These are phyloP conservation scores for Hymenochirus boettgeri DNA, from an alignment of 2,113 vertebrate species.

Conservation along the genomic window DNA sequence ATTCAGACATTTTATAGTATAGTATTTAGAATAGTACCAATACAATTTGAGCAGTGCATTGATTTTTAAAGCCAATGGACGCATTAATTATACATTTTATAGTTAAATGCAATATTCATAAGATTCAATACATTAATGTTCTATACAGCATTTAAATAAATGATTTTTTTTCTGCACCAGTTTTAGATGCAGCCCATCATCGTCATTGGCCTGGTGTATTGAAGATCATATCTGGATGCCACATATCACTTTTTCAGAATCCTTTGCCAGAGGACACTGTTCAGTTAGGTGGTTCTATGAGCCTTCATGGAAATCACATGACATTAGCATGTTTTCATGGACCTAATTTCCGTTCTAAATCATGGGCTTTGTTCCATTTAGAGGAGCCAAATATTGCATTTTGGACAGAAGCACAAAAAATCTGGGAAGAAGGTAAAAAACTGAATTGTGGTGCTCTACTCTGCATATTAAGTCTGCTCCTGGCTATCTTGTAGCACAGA, in stretches of 20 bases:
- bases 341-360: slow-evolving; percentile 96
- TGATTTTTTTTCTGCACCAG: slow-evolving; percentile 61
- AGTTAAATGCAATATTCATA: too few relatives aligned
- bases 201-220: slow-evolving; percentile 94
- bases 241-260: slow-evolving; percentile 95
- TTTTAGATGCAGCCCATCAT: slow-evolving; percentile 90
- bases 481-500: too few relatives aligned
- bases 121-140: too few relatives aligned
- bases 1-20: too few relatives aligned
- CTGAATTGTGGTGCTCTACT: too few relatives aligned
- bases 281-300: slow-evolving; percentile 95
- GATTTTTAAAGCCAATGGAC: too few relatives aligned
- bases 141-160: too few relatives aligned
- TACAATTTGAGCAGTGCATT: too few relatives aligned
- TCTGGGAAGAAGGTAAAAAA: slow-evolving; percentile 89
- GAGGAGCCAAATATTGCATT: slow-evolving; percentile 98
- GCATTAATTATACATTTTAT: too few relatives aligned
- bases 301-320: slow-evolving; percentile 96
- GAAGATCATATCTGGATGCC: slow-evolving; percentile 89
- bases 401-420: slow-evolving; percentile 98
- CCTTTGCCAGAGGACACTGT: slow-evolving; percentile 91
- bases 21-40: too few relatives aligned
- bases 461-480: too few relatives aligned
- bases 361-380: slow-evolving; percentile 94
- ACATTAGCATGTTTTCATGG: slow-evolving; percentile 96